phyloP scores from a whole-genome alignment of 2,113 vertebrate genomes.

The Plecotus auritus region DNA sequence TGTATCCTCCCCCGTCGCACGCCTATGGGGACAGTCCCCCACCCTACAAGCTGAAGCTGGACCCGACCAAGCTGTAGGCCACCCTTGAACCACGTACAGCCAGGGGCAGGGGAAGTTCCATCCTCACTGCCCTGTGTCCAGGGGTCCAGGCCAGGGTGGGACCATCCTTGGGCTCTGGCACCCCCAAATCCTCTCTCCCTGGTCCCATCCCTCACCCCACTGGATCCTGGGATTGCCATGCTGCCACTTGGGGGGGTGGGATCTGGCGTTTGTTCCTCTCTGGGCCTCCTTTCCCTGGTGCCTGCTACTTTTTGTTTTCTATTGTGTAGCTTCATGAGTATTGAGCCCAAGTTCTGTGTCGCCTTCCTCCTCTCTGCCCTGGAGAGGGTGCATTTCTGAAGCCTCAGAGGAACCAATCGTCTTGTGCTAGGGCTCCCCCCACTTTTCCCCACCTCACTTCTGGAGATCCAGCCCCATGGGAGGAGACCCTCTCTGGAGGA shows the following conservation, averaged over 20 bases:
- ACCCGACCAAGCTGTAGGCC: constrained; percentile 66
- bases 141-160: not conserved
- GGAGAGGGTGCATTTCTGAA: not conserved
- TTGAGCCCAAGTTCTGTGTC: not conserved
- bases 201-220: not conserved
- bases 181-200: not conserved
- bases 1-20: constrained; percentile 82
- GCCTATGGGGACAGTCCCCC: constrained; percentile 51
- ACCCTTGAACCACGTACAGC: rapidly evolving
- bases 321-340: constrained; percentile 30
- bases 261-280: not conserved
- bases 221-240: not conserved
- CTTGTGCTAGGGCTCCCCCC: not conserved
- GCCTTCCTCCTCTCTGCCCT: not conserved
- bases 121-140: not conserved
- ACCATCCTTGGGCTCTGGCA: not conserved
- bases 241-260: rapidly evolving
- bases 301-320: not conserved
- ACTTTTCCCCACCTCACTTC: not conserved
- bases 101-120: not conserved
- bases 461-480: not conserved
- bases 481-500: not conserved
- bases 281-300: not conserved
- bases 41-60: constrained; percentile 65
- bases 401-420: not conserved